Conservation (phyloP, 2,888 invertebrate species). For the Prenolepis imparis region DNA sequence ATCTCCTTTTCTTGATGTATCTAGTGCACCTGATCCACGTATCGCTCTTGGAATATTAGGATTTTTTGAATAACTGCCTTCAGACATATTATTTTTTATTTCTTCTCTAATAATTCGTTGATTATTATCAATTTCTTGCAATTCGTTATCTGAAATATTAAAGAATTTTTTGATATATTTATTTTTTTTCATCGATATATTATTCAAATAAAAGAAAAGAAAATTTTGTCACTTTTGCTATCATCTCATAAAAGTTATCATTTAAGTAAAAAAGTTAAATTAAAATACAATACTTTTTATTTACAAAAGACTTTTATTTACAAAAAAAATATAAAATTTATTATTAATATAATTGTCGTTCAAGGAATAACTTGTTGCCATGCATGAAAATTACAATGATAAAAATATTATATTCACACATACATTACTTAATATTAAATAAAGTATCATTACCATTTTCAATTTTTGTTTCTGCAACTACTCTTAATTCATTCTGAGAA, state of each 20-base stretch:
- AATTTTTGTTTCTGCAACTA: constrained; percentile 30
- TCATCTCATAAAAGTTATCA: neutral
- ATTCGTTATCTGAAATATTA: constrained; percentile 24
- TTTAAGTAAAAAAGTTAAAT: neutral
- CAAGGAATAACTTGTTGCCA: neutral
- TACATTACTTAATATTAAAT: neutral
- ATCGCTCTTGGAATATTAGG: constrained; percentile 75
- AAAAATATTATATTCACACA: neutral
- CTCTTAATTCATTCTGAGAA: constrained; percentile 32
- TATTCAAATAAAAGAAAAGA: neutral
- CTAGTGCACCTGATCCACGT: constrained; percentile 78
- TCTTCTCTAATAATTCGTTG: constrained; percentile 31
- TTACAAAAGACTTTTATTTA: no score
- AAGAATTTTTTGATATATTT: neutral
- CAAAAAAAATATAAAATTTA: no score
- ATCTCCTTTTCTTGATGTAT: constrained; percentile 58
- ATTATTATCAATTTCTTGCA: constrained; percentile 2
- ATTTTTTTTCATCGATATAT: neutral
- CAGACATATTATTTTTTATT: neutral
- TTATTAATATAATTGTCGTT: neutral
- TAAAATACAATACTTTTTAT: neutral
- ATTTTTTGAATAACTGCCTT: neutral
- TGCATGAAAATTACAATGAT: neutral
- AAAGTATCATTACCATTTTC: constrained; percentile 37
- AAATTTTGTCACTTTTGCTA: neutral